These are phyloP conservation scores for Strigamia transsilvanica DNA, from an alignment of 2,888 invertebrate genomes.

Conservation along the genomic window DNA sequence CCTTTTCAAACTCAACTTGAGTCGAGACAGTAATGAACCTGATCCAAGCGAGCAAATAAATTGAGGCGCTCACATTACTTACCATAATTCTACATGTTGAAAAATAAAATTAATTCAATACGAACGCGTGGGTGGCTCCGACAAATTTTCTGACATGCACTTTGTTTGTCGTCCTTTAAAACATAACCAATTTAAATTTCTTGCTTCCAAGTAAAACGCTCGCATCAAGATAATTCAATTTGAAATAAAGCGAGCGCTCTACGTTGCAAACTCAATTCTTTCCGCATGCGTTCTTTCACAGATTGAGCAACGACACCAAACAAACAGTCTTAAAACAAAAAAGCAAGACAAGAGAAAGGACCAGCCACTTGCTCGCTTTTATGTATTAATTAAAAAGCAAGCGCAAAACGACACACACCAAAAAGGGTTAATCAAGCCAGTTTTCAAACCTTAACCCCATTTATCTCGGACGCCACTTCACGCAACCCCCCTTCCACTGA, in stretches of 20 bases:
- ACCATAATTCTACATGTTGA: background rate
- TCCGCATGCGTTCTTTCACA: constrained; percentile 22
- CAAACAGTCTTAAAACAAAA: background rate
- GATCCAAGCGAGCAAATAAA: constrained; percentile 26
- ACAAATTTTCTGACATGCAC: constrained; percentile 22
- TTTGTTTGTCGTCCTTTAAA: constrained; percentile 18
- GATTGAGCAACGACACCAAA: constrained; percentile 36
- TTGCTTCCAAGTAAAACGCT: background rate
- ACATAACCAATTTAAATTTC: constrained; percentile 5
- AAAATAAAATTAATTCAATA: constrained; percentile 22
- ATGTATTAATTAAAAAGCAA: background rate
- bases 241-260: constrained; percentile 42
- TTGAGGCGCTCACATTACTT: constrained; percentile 4
- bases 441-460: constrained; percentile 43
- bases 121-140: background rate
- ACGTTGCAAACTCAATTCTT: constrained; percentile 40
- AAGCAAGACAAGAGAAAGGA: background rate
- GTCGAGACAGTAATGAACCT: background rate
- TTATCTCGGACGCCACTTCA: constrained; percentile 26
- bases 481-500: background rate
- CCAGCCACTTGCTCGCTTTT: background rate
- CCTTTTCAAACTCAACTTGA: background rate
- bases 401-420: background rate
- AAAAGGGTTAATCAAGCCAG: constrained; percentile 17
- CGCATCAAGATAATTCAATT: constrained; percentile 35